A percentile compares a stretch with the other conserved stretches of the same genome.
phyloP scores from a whole-genome alignment of 2,888 invertebrate genomes.

The Prenolepis imparis region DNA sequence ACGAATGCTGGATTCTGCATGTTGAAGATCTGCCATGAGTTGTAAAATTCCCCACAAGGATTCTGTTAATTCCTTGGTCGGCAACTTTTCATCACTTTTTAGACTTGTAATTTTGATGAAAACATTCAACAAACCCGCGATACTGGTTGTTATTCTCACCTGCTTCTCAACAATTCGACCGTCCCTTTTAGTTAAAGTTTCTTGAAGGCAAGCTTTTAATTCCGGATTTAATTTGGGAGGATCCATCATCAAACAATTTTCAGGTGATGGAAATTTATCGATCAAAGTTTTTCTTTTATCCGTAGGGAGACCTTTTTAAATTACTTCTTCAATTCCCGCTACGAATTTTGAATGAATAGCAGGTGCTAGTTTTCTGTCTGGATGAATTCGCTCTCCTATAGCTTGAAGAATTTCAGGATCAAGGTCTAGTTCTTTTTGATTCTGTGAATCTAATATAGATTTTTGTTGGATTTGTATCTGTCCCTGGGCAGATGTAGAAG shows the following conservation, averaged over 20 bases:
- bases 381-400: not conserved
- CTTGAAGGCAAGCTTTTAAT: constrained; percentile 16
- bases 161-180: constrained; percentile 57
- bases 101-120: constrained; percentile 34
- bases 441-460: not conserved
- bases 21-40: constrained; percentile 59
- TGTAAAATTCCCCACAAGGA: constrained; percentile 39
- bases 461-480: not conserved
- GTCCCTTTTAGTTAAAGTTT: constrained; percentile 56
- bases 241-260: constrained; percentile 43
- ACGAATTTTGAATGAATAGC: not conserved
- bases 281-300: not conserved
- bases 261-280: constrained; percentile 28
- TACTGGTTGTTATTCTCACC: constrained; percentile 27
- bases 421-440: not conserved
- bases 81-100: constrained; percentile 14
- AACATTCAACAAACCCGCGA: constrained; percentile 28
- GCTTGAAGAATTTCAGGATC: not conserved
- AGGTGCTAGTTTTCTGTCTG: constrained; percentile 9
- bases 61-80: constrained; percentile 24
- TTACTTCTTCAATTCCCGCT: not conserved
- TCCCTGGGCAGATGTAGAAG: not conserved
- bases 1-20: constrained; percentile 63
- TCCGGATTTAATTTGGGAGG: constrained; percentile 56
- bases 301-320: not conserved